Evolutionary conservation across 2,888 invertebrate genomes (phyloP), one percentile per base, ranked within the genome.

Genomic region (Seira musarum): DNA sequence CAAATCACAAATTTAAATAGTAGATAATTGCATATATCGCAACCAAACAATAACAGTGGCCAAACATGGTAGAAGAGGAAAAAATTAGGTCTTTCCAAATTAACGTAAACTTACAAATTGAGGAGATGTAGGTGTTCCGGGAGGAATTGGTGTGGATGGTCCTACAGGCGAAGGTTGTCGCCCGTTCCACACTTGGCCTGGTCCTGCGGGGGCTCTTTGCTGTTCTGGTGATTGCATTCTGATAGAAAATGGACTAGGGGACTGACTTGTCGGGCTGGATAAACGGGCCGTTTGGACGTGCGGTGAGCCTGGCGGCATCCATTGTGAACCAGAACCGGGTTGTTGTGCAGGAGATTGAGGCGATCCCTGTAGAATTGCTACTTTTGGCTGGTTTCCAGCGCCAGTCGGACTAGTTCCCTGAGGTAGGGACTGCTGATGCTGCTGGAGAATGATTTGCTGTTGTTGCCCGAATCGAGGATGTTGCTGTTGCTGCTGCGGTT

Each of bases 401-500:
- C 19, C 22, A 1, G 46, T 65, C 30, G 72, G 79, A 10, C 67
- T 63, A 10, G 66, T 72, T 15, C 66, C 75, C 5, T 46, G 73
- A 46, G 49, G 64, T 19, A 66, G 22, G 2, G n/a, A 49, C 69
- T 68, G 73, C 35, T 80, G 82, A 35, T 84, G 85, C 17, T 76
- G 80, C 63, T 82, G 83, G 1, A 84, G 46, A 66, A 85, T 82
- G n/a, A 83, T 81, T 60, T 82, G 84, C 30, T 30, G 30, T 21
- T 30, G 30, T 21, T 81, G 83, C 17, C 72, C 80, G 17, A 80
- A 73, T 53, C 82, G 53, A 1, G 72, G 13, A 49, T 80, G 82
- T 30, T 80, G 80, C 57, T 61, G 75, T 15, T 21, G 74, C 60
- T 35, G 75, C 21, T 61, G 71, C 64, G 80, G 85, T 30, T 85